A percentile compares a stretch with the other conserved stretches of the same genome.
These are phyloP conservation scores for Mesocentrotus franciscanus DNA, from an alignment of 53 echinoderm and acorn worm genomes.

Conservation along the genomic window DNA sequence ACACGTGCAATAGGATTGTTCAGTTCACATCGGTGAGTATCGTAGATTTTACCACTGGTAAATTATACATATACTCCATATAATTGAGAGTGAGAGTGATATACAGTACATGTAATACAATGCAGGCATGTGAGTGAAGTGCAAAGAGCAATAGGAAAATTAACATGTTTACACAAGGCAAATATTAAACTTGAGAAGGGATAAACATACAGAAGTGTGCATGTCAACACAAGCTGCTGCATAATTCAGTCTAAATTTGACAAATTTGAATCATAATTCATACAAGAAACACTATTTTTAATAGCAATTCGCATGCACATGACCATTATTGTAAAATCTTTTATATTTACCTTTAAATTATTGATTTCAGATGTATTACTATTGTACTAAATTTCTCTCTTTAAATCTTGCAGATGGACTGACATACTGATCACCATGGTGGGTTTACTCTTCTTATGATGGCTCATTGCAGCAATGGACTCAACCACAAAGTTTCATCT, in stretches of 20 bases:
- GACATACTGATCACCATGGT: not conserved
- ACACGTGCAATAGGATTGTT: too few species aligned
- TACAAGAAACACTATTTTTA: not conserved
- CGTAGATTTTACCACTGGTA: too few species aligned
- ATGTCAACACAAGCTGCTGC: not conserved
- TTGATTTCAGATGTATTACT: not conserved
- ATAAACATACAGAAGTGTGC: not conserved
- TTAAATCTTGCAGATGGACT: conserved; percentile 27
- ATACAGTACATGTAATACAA: too few species aligned
- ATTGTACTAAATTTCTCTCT: not conserved
- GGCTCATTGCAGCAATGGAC: conserved; percentile 19
- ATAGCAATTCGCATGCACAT: not conserved
- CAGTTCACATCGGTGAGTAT: too few species aligned
- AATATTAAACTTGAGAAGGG: not conserved
- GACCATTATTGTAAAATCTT: not conserved
- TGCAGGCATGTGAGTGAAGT: too few species aligned
- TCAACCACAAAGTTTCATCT: conserved; percentile 40
- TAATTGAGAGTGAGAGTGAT: not conserved
- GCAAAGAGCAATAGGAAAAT: not conserved
- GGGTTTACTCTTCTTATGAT: not conserved
- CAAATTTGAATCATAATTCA: not conserved
- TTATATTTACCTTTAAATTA: not conserved
- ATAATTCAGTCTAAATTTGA: not conserved
- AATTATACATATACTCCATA: not conserved
- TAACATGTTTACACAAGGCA: not conserved